Evolutionary conservation across 2,113 vertebrate genomes (phyloP), one percentile per base, ranked within the genome.

Genomic region (Capra hircus): DNA sequence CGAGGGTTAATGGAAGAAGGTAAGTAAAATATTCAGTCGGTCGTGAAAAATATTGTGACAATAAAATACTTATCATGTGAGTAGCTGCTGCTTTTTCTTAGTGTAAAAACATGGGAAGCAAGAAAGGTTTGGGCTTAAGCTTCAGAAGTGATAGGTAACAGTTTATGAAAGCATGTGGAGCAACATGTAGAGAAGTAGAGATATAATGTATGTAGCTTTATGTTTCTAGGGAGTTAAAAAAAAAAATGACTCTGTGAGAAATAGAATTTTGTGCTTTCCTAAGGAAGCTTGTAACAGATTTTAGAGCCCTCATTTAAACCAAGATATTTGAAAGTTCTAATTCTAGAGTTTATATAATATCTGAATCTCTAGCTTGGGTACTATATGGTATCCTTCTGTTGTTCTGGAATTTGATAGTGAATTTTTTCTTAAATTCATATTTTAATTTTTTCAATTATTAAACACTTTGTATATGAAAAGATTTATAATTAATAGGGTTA

Each of bases 1-100:
- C 98, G 98, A 99, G 99, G 99, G n/a, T 98, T 99, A 96, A 98
- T 99, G 98, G 99, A 99, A 96, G 99, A 99, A 99, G 99, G 99
- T 99, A 11, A 5, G 98, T 97, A 67, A 74, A 71, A 14, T 97
- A 55, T 78, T 91, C 82, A 88, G 6, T 64, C 78, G n/a, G 93
- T 91, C 88, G 48, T 90, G 55, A 92, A 93, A 97, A 85, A 40
- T 90, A 86, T 13, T 80, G 6, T 85, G 40, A 97, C 7, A 40
- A 36, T 77, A 81, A 89, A 91, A 13, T 96, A 40, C 3, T 80
- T 95, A 23, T 10, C 11, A 43, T 25, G 0, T 88, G 50, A 84
- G 33, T 91, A 43, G n/a, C 43, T 91, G 28, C 45, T 95, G 30
- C 33, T 87, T 77, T 77, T 77, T 96, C 28, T 48, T 91, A 64